phyloP scores from a whole-genome alignment of 2,113 vertebrate species.

The Ochotona curzoniae region DNA sequence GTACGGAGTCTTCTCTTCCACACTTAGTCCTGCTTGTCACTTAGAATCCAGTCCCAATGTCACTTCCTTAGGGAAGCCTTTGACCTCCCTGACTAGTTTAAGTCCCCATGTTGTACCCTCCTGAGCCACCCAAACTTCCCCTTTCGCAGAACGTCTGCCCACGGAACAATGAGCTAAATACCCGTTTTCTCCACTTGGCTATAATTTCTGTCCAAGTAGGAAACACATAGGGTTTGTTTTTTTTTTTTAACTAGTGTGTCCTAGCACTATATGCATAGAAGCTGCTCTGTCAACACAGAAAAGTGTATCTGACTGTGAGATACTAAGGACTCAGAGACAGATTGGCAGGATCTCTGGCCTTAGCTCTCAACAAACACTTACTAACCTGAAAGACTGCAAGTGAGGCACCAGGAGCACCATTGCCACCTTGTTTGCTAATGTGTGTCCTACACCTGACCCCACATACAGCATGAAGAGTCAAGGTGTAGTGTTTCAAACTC shows the following conservation, averaged over 20 bases:
- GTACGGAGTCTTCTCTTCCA: not conserved
- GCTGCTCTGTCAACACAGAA: not conserved
- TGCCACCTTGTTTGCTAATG: not conserved
- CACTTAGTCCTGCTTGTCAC: not conserved
- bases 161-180: not conserved
- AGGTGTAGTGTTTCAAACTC: not conserved
- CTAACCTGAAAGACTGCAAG: not conserved
- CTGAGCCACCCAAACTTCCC: conserved; percentile 56
- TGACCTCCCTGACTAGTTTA: conserved; percentile 71
- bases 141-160: conserved; percentile 59
- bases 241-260: not conserved
- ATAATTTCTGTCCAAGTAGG: not conserved
- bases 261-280: not conserved
- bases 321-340: not conserved
- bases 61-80: conserved; percentile 70
- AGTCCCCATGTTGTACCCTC: not conserved
- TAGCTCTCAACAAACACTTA: not conserved
- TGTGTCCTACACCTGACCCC: not conserved
- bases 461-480: not conserved
- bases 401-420: not conserved
- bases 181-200: not conserved
- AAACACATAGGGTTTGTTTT: not conserved
- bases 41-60: conserved; percentile 62
- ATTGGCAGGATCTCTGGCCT: not conserved
- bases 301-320: not conserved